Percentiles rank a stretch among this genome's conserved stretches.
These are phyloP conservation scores for Serranus cabrilla DNA, from an alignment of 2,797 vertebrate genomes.

Conservation along the genomic window DNA sequence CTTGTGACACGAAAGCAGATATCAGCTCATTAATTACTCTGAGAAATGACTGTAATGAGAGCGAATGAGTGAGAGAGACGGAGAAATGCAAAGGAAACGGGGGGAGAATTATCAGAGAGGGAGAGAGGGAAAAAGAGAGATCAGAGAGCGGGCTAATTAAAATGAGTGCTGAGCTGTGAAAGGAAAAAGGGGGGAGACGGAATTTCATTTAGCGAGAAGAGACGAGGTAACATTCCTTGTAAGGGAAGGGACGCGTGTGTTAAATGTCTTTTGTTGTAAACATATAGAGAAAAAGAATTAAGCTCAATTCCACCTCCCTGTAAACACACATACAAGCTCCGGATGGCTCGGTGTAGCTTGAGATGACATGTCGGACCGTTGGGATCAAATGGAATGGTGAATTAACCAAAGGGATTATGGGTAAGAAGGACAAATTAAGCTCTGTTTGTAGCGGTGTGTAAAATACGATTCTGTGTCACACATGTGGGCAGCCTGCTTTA, in stretches of 20 bases:
- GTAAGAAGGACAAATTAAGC: conserved; percentile 65
- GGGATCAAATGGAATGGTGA: conserved; percentile 56
- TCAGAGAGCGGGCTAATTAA: conserved; percentile 78
- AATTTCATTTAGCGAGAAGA: conserved; percentile 57
- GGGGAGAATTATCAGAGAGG: conserved; percentile 63
- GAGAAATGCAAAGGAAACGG: conserved; percentile 56
- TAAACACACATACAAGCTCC: background rate
- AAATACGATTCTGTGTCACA: conserved; percentile 67
- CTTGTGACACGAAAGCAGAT: conserved; percentile 75
- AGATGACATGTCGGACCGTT: conserved; percentile 41
- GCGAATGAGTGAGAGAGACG: conserved; percentile 58
- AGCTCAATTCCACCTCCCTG: conserved; percentile 31
- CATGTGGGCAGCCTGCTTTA: conserved; percentile 34
- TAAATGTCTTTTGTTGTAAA: background rate
- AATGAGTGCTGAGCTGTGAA: conserved; percentile 78
- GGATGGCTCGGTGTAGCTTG: conserved; percentile 16
- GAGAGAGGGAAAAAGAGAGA: conserved; percentile 50
- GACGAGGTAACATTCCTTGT: background rate
- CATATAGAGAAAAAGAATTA: background rate
- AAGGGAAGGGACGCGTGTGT: background rate
- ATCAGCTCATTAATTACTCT: conserved; percentile 80
- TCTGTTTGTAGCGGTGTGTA: conserved; percentile 64
- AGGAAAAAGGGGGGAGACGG: conserved; percentile 29
- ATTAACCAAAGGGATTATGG: conserved; percentile 73
- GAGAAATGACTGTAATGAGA: conserved; percentile 77